Evolutionary conservation across 1,140 invertebrate species (phyloP).

Genomic region (Metopolophium dirhodum): DNA sequence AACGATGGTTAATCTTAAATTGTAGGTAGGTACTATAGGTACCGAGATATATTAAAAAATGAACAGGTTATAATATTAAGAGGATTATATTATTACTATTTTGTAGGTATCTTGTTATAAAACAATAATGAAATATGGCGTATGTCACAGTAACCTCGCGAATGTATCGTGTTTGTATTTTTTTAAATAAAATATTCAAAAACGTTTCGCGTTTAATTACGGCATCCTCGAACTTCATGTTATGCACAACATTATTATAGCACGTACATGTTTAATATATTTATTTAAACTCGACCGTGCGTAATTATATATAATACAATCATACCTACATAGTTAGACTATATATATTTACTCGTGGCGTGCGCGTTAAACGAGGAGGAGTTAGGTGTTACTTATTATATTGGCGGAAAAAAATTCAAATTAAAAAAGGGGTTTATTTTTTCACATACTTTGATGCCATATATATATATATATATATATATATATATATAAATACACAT

Average conservation of each 20-base stretch:
- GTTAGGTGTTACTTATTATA: too few relatives aligned
- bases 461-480: background rate
- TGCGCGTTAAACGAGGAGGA: background rate
- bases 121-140: too few relatives aligned
- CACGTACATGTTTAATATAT: too few relatives aligned
- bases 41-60: too few relatives aligned
- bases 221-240: background rate
- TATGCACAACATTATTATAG: background rate
- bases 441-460: background rate
- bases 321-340: background rate
- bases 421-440: background rate
- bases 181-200: background rate
- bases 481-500: too few relatives aligned
- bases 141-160: too few relatives aligned
- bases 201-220: background rate
- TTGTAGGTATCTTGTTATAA: too few relatives aligned
- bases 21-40: too few relatives aligned
- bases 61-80: too few relatives aligned
- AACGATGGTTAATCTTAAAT: too few relatives aligned
- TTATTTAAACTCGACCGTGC: background rate
- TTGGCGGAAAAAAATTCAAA: background rate
- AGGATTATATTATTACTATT: too few relatives aligned
- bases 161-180: background rate
- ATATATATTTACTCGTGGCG: background rate
- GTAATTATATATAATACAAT: background rate